Evolutionary conservation across 2,113 vertebrate genomes (phyloP), one percentile per base, ranked within the genome.

Genomic region (Castor canadensis): DNA sequence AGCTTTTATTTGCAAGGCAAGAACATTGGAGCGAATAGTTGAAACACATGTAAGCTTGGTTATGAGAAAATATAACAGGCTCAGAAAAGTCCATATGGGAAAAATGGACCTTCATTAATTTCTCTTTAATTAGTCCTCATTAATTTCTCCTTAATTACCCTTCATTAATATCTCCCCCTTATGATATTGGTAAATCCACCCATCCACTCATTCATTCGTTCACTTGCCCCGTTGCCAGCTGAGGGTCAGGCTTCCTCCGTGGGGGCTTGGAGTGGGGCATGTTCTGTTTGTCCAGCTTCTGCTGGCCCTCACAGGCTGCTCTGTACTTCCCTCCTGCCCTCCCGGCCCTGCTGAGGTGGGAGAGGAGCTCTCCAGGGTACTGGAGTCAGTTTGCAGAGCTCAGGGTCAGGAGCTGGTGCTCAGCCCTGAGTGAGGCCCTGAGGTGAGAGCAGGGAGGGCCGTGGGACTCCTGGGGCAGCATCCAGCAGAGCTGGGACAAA

Each of bases 331-430:
- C n/a, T n/a, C 1, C 19, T 9, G 2, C 15, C 10, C 1, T 2
- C 0, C 1, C 30, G 13, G 5, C 0, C 28, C 10, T 1, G 19
- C 80, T 1, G 5, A 0, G 13, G 19, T 2, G 22, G 28, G 12
- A 3, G 5, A 9, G 10, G 43, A 10, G 35, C 56, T 93, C 47
- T 35, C 54, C 30, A 0, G 0, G 62, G n/a, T 9, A 1, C 90
- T 72, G 54, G 17, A 52, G 71, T 8, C 9, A 3, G 5, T 10
- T 15, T 15, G 45, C 35, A 1, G 58, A 45, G 16, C 30, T 2
- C 43, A 13, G 2, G 0, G 40, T 43, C 9, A 40, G 12, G 13
- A 20, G 49, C 0, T 0, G 64, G 16, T 19, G 11, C 49, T 52
- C 0, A 12, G 4, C 9, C n/a, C 20, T 22, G 38, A 12, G 26